Conservation (phyloP, 2,888 invertebrate species). For the Deilephila elpenor region DNA sequence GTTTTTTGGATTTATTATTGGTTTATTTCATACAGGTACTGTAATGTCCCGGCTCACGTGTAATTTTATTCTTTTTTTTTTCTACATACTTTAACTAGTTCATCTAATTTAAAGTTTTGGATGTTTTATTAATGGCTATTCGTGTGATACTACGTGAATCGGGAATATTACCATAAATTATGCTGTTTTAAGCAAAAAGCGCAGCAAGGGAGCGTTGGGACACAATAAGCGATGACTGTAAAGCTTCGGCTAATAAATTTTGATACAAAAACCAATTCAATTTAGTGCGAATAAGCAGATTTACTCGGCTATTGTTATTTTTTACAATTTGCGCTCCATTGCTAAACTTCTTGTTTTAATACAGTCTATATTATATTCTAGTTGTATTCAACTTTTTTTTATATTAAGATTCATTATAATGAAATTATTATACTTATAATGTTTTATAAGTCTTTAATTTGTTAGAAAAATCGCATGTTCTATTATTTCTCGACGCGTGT, state of each 20-base stretch:
- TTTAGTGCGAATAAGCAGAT: constrained; percentile 17
- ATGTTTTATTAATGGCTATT: background rate
- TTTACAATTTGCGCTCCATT: constrained; percentile 40
- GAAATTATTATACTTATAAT: background rate
- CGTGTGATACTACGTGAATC: background rate
- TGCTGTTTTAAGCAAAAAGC: constrained; percentile 46
- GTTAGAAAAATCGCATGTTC: background rate
- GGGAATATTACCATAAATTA: background rate
- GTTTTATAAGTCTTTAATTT: background rate
- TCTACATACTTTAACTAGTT: no score
- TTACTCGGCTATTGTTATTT: background rate
- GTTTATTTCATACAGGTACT: constrained; percentile 30
- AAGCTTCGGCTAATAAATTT: constrained; percentile 30
- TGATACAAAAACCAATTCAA: constrained; percentile 18
- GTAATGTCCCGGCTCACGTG: background rate
- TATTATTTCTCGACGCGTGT: background rate
- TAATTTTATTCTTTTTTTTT: background rate
- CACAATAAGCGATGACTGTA: constrained; percentile 5
- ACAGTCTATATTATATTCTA: background rate
- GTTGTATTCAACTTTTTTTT: no score
- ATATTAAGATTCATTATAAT: background rate
- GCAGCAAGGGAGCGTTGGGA: constrained; percentile 46
- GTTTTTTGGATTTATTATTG: constrained; percentile 53
- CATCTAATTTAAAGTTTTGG: background rate
- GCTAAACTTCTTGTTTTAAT: constrained; percentile 35